Evolutionary conservation across 2,888 invertebrate species (phyloP), one percentile per base, ranked within the genome.

Genomic region (Tenthredo scrophulariae): DNA sequence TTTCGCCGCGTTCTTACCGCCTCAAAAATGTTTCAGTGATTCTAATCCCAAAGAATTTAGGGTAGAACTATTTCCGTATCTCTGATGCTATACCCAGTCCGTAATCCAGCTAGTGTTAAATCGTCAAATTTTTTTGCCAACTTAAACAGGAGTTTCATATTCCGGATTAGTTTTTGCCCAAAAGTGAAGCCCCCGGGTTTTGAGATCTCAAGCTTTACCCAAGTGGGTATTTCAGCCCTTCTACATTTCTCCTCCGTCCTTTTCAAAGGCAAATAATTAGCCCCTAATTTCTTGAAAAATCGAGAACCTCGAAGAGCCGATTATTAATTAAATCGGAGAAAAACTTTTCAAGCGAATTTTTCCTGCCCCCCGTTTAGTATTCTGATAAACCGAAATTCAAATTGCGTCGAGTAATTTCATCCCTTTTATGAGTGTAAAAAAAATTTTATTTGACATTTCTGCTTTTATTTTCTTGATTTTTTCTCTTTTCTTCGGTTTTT

Each of bases 61-160:
- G 37, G 70, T 33, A 22, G 13, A 13, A 26, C 2, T 62, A 46
- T 75, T 43, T 5, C 26, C 46, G 13, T 22, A 75, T 43, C 26
- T 40, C 29, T 4, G 46, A 75, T 1, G 2, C 33, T 33, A 33
- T 33, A n/a, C 18, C 6, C 50, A 10, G 50, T 50, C n/a, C 7
- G 6, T n/a, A 54, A 54, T 2, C 54, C 54, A 0, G 58, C 37
- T 37, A 40, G 58, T 62, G 80, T 80, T 80, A 58, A 62, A 80
- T 80, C 62, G 62, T 80, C 62, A n/a, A 50, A 40, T n/a, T 80
- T 80, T 80, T 80, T 62, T 80, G n/a, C 80, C 10, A 26, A 10
- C n/a, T 37, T 2, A 6, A 2, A 22, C 37, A 1, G 15, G 22
- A 40, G 80, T 80, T 62, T 62, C 80, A 80, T 80, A 80, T 62